Conservation (phyloP, 2,113 vertebrate species). For the Nycticorax nycticorax region DNA sequence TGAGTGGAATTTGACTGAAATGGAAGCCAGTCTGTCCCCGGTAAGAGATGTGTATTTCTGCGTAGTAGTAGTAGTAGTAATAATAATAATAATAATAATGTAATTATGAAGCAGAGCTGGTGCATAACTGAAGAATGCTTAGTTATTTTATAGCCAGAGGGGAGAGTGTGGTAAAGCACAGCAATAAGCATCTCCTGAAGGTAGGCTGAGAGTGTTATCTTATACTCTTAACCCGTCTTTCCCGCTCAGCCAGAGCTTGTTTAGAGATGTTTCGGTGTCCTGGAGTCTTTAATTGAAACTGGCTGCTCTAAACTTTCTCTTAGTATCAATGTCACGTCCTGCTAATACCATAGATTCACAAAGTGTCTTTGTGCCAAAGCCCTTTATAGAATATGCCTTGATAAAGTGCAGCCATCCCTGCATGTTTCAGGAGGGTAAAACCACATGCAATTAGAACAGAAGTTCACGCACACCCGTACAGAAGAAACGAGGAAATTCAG, state of each 20-base stretch:
- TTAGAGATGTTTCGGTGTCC: not conserved
- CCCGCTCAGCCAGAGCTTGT: not conserved
- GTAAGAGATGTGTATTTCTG: conserved; percentile 68
- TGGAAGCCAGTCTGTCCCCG: conserved; percentile 85
- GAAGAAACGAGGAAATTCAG: not conserved
- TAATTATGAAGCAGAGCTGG: not conserved
- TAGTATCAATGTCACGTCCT: not conserved
- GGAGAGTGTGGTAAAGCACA: not conserved
- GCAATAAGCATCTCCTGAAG: not conserved
- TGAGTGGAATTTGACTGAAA: conserved; percentile 88
- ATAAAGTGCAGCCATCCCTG: not conserved
- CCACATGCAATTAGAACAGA: not conserved
- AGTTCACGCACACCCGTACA: fast-evolving
- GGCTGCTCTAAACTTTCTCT: not conserved
- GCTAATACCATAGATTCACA: not conserved
- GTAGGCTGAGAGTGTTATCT: not conserved
- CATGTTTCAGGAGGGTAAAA: not conserved
- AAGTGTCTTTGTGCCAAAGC: not conserved
- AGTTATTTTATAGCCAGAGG: not conserved
- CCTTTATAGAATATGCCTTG: not conserved
- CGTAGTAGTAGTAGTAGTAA: not conserved
- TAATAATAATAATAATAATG: too few relatives aligned
- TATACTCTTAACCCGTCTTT: not conserved
- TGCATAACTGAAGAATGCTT: not conserved
- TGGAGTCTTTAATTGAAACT: not conserved